phyloP scores from a whole-genome alignment of 2,113 vertebrate species.

The Mustela nigripes region DNA sequence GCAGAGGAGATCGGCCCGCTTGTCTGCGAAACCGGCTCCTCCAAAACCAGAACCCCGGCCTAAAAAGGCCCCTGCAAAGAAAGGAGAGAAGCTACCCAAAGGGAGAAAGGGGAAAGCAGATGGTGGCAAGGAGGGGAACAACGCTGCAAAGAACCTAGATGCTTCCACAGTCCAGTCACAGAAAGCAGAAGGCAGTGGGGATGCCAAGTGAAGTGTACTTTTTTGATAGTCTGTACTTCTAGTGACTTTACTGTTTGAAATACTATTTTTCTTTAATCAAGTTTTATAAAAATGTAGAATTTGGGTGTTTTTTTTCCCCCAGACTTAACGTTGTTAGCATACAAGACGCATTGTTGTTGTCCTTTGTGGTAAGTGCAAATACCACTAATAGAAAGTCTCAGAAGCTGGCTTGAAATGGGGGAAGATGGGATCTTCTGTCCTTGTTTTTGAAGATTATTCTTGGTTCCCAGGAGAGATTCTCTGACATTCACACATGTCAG shows the following conservation, averaged over 20 bases:
- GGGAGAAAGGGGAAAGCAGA: slow-evolving; percentile 92
- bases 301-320: neutral
- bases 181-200: slow-evolving; percentile 38
- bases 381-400: slow-evolving; percentile 11
- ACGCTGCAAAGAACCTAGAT: slow-evolving; percentile 93
- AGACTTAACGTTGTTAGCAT: slow-evolving; percentile 42
- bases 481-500: neutral
- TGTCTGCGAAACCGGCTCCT: slow-evolving; percentile 90
- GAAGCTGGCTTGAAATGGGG: neutral
- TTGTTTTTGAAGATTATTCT: neutral
- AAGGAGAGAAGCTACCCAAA: slow-evolving; percentile 90
- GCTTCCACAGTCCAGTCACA: slow-evolving; percentile 93
- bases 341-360: neutral
- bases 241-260: slow-evolving; percentile 43
- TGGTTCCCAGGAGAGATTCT: neutral
- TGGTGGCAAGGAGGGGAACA: slow-evolving; percentile 89
- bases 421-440: neutral
- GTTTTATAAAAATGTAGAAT: slow-evolving; percentile 52
- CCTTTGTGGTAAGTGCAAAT: slow-evolving; percentile 32
- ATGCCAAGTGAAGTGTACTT: slow-evolving; percentile 34
- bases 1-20: slow-evolving; percentile 89
- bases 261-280: slow-evolving; percentile 34
- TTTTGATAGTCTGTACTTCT: neutral
- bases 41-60: slow-evolving; percentile 90
- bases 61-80: slow-evolving; percentile 93